Base-by-base conservation (phyloP, 2,888 invertebrate species). In the Microdon myrmicae region DNA sequence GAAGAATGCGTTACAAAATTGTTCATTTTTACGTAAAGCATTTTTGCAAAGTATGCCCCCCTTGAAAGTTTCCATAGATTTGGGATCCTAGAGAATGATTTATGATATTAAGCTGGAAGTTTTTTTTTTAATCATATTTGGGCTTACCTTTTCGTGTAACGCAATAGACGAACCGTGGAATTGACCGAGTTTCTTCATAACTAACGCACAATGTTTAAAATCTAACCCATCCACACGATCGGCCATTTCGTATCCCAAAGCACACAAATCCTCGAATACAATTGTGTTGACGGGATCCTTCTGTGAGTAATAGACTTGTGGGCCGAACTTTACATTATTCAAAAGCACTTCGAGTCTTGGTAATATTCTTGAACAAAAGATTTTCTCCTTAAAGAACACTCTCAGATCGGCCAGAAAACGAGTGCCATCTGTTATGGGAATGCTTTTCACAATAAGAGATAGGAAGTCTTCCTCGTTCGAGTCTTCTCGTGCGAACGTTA, bases 111-210 rank as follows among this genome's bases (percentile, higher is more conserved):
- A n/a, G n/a, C n/a, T n/a, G n/a, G n/a, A n/a, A n/a, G n/a, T n/a
- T n/a, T n/a, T n/a, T n/a, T n/a, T n/a, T n/a, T n/a, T n/a, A n/a
- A n/a, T n/a, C n/a, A n/a, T n/a, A n/a, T 20, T 8, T 45, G n/a
- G 9, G 8, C 26, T 59, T 41, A 71, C 84, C 76, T 81, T 80
- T 71, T 82, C 80, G 35, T 75, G 78, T 43, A 84, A 68, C 17
- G 82, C 76, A 59, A 84, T 81, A 0, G 85, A 84, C 8, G 81
- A 76, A 0, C 83, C 85, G 71, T 86, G 86, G 69, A 83, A 82
- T 68, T 78, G 79, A 0, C 82, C 85, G 66, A 86, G 69, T 70
- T 82, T 81, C 43, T 77, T 74, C 8, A 85, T 69, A 2, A 83
- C 81, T 23, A 82, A 29, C 16, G 75, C 68, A 29, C 81, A 80